phyloP scores from a whole-genome alignment of 2,888 invertebrate species.

The Anoplius nigerrimus region DNA sequence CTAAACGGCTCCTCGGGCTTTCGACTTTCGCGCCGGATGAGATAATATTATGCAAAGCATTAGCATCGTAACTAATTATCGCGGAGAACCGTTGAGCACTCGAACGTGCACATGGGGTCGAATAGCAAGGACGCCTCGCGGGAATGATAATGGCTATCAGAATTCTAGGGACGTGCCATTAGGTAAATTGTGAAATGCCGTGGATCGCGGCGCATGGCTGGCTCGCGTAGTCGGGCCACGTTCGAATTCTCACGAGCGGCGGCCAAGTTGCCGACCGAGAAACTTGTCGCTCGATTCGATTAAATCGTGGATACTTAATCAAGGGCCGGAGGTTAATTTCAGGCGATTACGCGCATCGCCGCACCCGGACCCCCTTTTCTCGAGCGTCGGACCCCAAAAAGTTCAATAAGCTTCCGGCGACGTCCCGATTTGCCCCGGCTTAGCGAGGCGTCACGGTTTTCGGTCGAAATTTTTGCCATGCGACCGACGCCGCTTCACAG shows the following conservation, averaged over 20 bases:
- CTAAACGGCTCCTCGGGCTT: background rate
- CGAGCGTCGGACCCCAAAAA: too few species aligned
- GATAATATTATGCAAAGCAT: conserved; percentile 14
- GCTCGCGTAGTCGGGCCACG: conserved; percentile 55
- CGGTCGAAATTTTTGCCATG: too few species aligned
- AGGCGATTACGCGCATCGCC: conserved; percentile 19
- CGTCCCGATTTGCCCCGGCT: background rate
- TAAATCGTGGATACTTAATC: conserved; percentile 47
- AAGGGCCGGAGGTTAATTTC: conserved; percentile 26
- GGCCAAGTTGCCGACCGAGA: conserved; percentile 36
- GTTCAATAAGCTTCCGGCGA: too few species aligned
- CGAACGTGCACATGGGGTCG: conserved; percentile 27
- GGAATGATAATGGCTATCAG: conserved; percentile 59
- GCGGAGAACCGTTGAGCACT: conserved; percentile 29
- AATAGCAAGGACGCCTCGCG: conserved; percentile 33
- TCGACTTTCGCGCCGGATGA: background rate
- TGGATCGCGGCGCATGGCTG: conserved; percentile 43
- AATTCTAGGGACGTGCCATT: conserved; percentile 63
- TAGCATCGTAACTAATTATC: conserved; percentile 47
- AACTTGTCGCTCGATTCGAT: conserved; percentile 49
- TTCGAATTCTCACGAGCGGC: conserved; percentile 57
- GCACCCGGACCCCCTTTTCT: conserved; percentile 2
- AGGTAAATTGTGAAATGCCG: conserved; percentile 64
- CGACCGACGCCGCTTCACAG: too few species aligned
- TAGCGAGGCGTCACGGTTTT: too few species aligned